Evolutionary conservation across 92 coral and sea anemone species (phyloP).

Genomic region (Montipora capitata): DNA sequence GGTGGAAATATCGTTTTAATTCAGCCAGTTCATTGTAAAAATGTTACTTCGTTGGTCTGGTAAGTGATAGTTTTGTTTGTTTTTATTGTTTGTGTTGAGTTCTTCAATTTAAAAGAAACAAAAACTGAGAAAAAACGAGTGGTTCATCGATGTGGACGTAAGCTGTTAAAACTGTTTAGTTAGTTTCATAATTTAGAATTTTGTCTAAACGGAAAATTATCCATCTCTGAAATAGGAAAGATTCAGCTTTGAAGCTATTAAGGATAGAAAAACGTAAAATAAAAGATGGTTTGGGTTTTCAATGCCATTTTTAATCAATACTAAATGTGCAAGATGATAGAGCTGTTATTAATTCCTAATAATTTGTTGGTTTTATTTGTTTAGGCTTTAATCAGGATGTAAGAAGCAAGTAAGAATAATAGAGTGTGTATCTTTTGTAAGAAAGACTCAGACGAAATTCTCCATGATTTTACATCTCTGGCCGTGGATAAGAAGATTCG

Average conservation of each 20-base stretch:
- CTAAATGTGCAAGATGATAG: constrained; percentile 11
- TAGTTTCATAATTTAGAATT: constrained; percentile 13
- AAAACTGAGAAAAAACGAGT: background rate
- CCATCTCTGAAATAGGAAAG: constrained; percentile 15
- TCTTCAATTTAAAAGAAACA: background rate
- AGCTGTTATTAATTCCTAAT: constrained; percentile 9
- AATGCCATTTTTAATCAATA: background rate
- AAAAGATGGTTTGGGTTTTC: constrained; percentile 12
- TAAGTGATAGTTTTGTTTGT: constrained; percentile 7
- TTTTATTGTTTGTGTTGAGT: background rate
- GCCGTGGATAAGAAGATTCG: too few species aligned
- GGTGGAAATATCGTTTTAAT: constrained; percentile 7
- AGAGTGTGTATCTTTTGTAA: too few species aligned
- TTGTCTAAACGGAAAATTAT: background rate
- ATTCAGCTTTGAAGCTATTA: constrained; percentile 14
- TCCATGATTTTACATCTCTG: too few species aligned
- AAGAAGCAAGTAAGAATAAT: too few species aligned
- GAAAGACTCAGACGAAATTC: too few species aligned
- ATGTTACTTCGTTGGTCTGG: background rate
- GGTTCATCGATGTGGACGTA: constrained; percentile 14
- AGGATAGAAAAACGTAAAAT: constrained; percentile 11
- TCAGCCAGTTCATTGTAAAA: constrained; percentile 2
- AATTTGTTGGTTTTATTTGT: constrained; percentile 2
- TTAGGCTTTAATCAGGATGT: background rate
- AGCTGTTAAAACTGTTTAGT: background rate